A percentile compares a stretch with the other conserved stretches of the same genome.
phyloP scores from a whole-genome alignment of 2,797 vertebrate species.

The Hafferia zeledoni region DNA sequence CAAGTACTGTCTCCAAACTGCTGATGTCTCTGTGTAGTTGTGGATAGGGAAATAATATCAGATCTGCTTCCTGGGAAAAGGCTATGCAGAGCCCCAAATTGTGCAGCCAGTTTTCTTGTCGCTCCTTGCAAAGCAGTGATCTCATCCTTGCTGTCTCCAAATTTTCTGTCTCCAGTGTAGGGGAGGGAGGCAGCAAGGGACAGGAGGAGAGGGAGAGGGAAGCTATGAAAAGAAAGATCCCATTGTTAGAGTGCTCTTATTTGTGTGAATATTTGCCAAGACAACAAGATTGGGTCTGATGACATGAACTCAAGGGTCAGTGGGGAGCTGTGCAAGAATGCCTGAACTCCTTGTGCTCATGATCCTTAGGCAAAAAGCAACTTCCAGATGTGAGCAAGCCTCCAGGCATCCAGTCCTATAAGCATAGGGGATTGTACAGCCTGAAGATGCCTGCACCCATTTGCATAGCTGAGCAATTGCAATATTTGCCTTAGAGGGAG shows the following conservation, averaged over 20 bases:
- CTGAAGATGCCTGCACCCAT: neutral
- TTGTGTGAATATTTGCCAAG: slow-evolving; percentile 65
- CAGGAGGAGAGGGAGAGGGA: slow-evolving; percentile 27
- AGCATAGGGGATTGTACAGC: neutral
- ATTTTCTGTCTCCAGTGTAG: slow-evolving; percentile 63
- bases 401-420: slow-evolving; percentile 22
- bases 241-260: slow-evolving; percentile 67
- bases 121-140: slow-evolving; percentile 63
- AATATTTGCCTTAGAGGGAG: neutral
- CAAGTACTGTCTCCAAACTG: slow-evolving; percentile 28
- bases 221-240: slow-evolving; percentile 57
- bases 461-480: neutral
- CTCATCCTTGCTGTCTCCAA: slow-evolving; percentile 66
- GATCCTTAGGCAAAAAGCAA: slow-evolving; percentile 46
- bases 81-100: neutral
- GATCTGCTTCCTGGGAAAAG: slow-evolving; percentile 46
- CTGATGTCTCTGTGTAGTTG: slow-evolving; percentile 56
- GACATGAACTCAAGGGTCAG: slow-evolving; percentile 44
- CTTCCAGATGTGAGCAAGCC: slow-evolving; percentile 65
- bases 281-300: slow-evolving; percentile 49
- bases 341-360: slow-evolving; percentile 17
- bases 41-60: slow-evolving; percentile 52
- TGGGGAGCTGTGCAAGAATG: slow-evolving; percentile 52
- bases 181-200: slow-evolving; percentile 58
- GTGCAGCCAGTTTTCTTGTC: slow-evolving; percentile 51